phyloP scores from a whole-genome alignment of 2,113 vertebrate species.

The Dinomys branickii region DNA sequence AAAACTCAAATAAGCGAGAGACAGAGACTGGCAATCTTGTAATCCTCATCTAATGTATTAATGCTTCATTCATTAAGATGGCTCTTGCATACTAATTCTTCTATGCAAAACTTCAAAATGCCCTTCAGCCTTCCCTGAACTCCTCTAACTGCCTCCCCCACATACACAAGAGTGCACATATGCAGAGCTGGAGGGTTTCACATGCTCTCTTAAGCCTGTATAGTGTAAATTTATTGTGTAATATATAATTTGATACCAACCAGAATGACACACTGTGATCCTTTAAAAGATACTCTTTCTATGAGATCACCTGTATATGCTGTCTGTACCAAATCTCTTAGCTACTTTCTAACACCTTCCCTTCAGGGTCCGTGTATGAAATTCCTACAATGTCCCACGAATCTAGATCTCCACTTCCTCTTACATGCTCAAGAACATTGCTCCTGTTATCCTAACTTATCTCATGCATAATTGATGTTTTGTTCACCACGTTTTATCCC shows the following conservation, averaged over 20 bases:
- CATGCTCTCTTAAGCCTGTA: background rate
- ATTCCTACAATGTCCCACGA: background rate
- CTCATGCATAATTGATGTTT: background rate
- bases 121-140: fast-evolving
- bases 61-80: background rate
- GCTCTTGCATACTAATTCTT: background rate
- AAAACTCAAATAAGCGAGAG: background rate
- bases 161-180: background rate
- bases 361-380: background rate
- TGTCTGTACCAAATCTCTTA: background rate
- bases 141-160: background rate
- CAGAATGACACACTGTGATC: conserved; percentile 54
- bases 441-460: background rate
- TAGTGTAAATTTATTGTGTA: conserved; percentile 33
- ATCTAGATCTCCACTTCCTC: background rate
- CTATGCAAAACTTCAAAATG: background rate
- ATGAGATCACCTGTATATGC: background rate
- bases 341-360: background rate
- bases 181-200: background rate
- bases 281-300: background rate
- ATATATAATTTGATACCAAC: conserved; percentile 59
- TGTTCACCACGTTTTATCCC: background rate
- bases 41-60: background rate
- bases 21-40: background rate
- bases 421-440: background rate